phyloP scores from a whole-genome alignment of 2,797 vertebrate genomes.

The Pipistrellus pipistrellus region DNA sequence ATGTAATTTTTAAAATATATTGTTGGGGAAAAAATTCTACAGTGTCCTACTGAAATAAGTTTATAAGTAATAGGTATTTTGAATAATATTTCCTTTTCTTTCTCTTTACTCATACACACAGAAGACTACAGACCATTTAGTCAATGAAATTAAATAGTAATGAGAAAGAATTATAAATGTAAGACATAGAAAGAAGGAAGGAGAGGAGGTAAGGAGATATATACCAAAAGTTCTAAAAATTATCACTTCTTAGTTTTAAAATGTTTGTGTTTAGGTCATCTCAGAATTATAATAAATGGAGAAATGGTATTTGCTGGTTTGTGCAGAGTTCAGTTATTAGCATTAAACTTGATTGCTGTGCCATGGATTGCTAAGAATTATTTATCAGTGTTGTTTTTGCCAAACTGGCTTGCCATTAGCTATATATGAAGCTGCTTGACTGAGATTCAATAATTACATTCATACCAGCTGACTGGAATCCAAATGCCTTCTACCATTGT shows the following conservation, averaged over 20 bases:
- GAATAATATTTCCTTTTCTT: background rate
- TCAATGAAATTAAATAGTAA: background rate
- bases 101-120: background rate
- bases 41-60: background rate
- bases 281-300: background rate
- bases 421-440: background rate
- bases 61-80: slow-evolving; percentile 18
- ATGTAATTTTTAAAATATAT: background rate
- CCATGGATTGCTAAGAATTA: background rate
- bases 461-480: background rate
- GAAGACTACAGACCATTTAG: background rate
- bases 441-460: slow-evolving; percentile 25
- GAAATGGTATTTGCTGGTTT: background rate
- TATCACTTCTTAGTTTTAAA: background rate
- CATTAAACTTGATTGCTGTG: background rate
- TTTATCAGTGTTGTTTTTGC: slow-evolving; percentile 38
- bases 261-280: background rate
- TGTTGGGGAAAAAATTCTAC: background rate
- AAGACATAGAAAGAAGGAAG: background rate
- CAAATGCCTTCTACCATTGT: background rate
- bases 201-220: background rate
- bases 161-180: background rate
- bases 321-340: background rate
- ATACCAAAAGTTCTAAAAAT: background rate
- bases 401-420: background rate